Conservation (phyloP, 2,113 vertebrate genomes). For the Stercorarius parasiticus region DNA sequence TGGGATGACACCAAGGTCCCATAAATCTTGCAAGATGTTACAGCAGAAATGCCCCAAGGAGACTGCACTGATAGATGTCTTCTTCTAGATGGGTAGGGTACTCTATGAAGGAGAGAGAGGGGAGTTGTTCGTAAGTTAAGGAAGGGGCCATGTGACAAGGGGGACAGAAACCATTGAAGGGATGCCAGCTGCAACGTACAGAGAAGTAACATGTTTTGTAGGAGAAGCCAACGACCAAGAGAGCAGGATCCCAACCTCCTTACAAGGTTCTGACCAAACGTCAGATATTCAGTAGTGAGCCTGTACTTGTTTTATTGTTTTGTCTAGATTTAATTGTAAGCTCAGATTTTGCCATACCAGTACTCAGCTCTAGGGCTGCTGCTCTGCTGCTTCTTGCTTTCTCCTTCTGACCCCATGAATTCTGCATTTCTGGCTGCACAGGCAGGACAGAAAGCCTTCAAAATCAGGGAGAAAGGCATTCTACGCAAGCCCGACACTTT, state of each 20-base stretch:
- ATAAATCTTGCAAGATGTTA: accelerated
- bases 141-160: background rate
- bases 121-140: background rate
- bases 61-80: background rate
- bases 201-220: background rate
- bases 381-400: background rate
- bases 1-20: background rate
- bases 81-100: background rate
- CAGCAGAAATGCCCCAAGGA: background rate
- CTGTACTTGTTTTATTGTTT: background rate
- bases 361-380: background rate
- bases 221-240: background rate
- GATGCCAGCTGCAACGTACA: background rate
- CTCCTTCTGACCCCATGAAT: background rate
- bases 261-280: background rate
- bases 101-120: background rate
- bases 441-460: background rate
- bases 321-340: background rate
- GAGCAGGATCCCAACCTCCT: background rate
- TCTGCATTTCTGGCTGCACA: background rate
- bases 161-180: background rate
- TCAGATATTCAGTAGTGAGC: background rate
- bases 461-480: background rate
- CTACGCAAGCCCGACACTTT: background rate
- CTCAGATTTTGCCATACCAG: background rate